Conservation (phyloP, 2,888 invertebrate species). For the Drosophila conformis region DNA sequence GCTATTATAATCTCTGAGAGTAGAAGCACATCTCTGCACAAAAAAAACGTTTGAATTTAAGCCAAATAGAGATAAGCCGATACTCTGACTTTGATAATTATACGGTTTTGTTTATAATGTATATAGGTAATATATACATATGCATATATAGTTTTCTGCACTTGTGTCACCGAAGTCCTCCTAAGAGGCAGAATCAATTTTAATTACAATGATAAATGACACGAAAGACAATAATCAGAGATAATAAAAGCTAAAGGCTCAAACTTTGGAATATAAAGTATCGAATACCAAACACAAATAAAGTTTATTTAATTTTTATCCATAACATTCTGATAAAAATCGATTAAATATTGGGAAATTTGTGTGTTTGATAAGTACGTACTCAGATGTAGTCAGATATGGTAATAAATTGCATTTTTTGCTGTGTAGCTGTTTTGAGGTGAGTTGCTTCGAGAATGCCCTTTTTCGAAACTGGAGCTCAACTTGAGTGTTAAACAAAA, state of each 20-base stretch:
- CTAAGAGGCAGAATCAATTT: neutral
- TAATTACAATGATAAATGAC: neutral
- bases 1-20: neutral
- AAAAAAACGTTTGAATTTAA: neutral
- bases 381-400: neutral
- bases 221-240: neutral
- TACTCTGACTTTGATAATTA: neutral
- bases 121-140: neutral
- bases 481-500: slow-evolving; percentile 2
- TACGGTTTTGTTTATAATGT: neutral
- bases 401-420: slow-evolving; percentile 1
- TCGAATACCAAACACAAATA: neutral
- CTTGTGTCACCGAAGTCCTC: neutral
- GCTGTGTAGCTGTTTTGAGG: slow-evolving; percentile 1
- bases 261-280: neutral
- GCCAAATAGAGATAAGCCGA: neutral
- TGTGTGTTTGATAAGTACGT: slow-evolving; percentile 20
- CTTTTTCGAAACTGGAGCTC: neutral
- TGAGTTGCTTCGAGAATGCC: slow-evolving; percentile 4
- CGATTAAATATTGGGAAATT: neutral
- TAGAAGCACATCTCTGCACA: neutral
- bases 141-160: neutral
- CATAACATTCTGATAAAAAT: neutral
- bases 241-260: neutral
- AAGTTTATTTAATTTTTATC: neutral